Percentiles rank a stretch among this genome's conserved stretches.
Conservation (phyloP, 2,797 vertebrate genomes). For the Hemitrygon akajei region DNA sequence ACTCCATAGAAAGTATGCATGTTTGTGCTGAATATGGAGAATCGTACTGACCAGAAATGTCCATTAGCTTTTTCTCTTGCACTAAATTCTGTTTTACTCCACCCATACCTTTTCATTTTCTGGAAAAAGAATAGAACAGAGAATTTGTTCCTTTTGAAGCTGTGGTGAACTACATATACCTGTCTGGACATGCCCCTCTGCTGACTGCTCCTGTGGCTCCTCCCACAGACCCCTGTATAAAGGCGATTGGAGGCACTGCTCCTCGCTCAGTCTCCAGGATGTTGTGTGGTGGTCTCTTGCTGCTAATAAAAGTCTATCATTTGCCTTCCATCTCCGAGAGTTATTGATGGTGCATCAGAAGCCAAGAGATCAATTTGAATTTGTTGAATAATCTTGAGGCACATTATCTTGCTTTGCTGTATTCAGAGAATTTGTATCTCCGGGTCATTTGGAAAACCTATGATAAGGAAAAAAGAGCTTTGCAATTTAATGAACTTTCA, state of each 20-base stretch:
- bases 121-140: background rate
- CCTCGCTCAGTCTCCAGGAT: too few species aligned
- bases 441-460: background rate
- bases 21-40: background rate
- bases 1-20: background rate
- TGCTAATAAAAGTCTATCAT: too few species aligned
- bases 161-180: too few species aligned
- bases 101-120: background rate
- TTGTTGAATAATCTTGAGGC: background rate
- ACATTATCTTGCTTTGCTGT: background rate
- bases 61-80: background rate
- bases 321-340: too few species aligned
- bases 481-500: too few species aligned
- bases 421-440: background rate
- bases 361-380: background rate
- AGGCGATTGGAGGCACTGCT: too few species aligned
- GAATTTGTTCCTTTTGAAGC: background rate
- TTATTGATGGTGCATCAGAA: too few species aligned
- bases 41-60: background rate
- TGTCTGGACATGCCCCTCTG: too few species aligned
- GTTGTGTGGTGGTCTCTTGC: too few species aligned
- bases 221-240: too few species aligned
- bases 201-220: too few species aligned
- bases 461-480: too few species aligned
- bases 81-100: background rate